phyloP scores from a whole-genome alignment of 2,888 invertebrate species.

The Leistus spinibarbis region DNA sequence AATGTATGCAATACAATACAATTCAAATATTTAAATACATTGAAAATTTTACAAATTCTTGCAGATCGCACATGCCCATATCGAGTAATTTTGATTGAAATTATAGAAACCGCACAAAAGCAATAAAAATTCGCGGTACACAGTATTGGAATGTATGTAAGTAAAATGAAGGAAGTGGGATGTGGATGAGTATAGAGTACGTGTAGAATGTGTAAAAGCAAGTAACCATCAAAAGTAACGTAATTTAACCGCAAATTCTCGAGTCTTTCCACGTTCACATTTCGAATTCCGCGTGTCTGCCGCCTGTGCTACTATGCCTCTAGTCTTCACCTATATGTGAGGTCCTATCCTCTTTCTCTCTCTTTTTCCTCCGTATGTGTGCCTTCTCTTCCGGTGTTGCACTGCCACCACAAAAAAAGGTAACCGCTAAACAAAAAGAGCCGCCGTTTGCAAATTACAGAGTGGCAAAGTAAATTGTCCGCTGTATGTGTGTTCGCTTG shows the following conservation, averaged over 20 bases:
- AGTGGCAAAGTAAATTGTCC: constrained; percentile 31
- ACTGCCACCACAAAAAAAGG: neutral
- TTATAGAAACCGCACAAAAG: neutral
- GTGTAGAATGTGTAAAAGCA: constrained; percentile 26
- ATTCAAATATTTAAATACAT: too few relatives aligned
- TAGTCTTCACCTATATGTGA: neutral
- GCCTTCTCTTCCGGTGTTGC: neutral
- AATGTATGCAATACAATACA: too few relatives aligned
- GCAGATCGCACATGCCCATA: too few relatives aligned
- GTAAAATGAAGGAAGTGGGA: neutral
- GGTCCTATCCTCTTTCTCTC: neutral
- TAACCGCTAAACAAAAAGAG: neutral
- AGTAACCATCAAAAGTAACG: constrained; percentile 34
- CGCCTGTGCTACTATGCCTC: neutral
- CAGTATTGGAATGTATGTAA: neutral
- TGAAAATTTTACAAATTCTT: too few relatives aligned
- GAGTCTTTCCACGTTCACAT: constrained; percentile 33
- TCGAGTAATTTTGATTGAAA: neutral
- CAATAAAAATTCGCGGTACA: neutral
- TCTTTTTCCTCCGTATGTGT: neutral
- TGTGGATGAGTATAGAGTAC: neutral
- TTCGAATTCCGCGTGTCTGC: constrained; percentile 25
- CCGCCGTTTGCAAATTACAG: constrained; percentile 35
- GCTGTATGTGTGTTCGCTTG: neutral
- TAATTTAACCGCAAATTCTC: constrained; percentile 32